Conservation (phyloP, 2,113 vertebrate species). For the Pterocles burchelli region DNA sequence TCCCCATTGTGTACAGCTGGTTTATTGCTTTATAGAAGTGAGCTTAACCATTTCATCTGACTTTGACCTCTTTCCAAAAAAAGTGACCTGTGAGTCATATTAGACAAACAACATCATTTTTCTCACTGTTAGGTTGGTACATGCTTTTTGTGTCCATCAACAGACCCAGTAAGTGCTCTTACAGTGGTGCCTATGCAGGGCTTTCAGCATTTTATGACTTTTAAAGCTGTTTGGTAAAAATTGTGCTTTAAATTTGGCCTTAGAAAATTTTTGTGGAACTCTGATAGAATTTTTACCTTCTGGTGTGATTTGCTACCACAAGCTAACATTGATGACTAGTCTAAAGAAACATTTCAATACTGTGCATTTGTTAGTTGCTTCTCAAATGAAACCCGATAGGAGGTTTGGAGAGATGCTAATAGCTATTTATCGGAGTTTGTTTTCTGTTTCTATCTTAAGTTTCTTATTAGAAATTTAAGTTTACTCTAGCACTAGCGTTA, state of each 20-base stretch:
- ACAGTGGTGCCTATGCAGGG: not conserved
- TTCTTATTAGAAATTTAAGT: not conserved
- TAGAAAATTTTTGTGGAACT: not conserved
- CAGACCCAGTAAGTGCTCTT: not conserved
- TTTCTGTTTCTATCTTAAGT: not conserved
- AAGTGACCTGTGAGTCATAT: not conserved
- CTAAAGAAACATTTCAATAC: not conserved
- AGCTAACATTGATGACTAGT: not conserved
- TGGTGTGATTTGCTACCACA: not conserved
- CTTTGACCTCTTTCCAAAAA: not conserved
- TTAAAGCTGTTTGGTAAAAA: not conserved
- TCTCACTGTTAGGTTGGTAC: not conserved
- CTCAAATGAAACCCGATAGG: not conserved
- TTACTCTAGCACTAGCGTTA: not conserved
- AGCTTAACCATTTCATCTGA: not conserved
- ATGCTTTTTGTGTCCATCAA: not conserved
- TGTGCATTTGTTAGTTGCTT: not conserved
- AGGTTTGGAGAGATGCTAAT: not conserved
- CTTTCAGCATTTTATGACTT: not conserved
- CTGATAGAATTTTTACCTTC: not conserved
- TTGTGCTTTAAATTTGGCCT: not conserved
- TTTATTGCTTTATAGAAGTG: not conserved
- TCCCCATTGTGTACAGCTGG: not conserved
- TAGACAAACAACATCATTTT: not conserved
- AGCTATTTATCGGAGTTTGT: not conserved